phyloP scores from a whole-genome alignment of 1,140 invertebrate species.

The Drosophila bocki region DNA sequence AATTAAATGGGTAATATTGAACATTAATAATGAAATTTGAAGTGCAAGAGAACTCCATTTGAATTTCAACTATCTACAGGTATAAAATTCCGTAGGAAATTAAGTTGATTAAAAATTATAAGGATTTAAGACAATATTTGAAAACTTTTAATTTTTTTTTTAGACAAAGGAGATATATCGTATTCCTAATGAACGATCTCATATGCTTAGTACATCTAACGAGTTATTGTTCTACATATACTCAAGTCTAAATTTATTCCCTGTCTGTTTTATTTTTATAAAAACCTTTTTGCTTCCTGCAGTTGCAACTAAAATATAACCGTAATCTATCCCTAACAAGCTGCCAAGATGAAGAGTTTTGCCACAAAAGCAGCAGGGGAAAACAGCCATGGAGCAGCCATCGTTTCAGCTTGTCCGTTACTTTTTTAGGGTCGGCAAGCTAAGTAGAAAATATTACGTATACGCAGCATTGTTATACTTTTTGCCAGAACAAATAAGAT shows the following conservation, averaged over 20 bases:
- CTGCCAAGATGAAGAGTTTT: constrained; percentile 16
- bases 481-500: constrained; percentile 35
- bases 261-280: neutral
- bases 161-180: neutral
- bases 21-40: neutral
- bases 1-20: neutral
- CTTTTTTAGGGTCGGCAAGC: constrained; percentile 44
- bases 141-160: neutral
- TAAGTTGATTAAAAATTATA: neutral
- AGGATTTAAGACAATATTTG: neutral
- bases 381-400: constrained; percentile 3
- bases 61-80: neutral
- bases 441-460: constrained; percentile 66
- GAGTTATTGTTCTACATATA: neutral
- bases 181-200: neutral
- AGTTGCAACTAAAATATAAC: constrained; percentile 21
- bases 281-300: constrained; percentile 2
- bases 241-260: neutral
- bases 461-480: constrained; percentile 52
- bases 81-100: neutral
- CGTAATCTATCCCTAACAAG: constrained; percentile 31
- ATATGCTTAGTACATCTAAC: neutral
- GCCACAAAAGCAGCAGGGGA: neutral
- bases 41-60: neutral
- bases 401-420: constrained; percentile 27